Conservation (phyloP, 1,140 invertebrate species). For the Drosophila sulfurigaster region DNA sequence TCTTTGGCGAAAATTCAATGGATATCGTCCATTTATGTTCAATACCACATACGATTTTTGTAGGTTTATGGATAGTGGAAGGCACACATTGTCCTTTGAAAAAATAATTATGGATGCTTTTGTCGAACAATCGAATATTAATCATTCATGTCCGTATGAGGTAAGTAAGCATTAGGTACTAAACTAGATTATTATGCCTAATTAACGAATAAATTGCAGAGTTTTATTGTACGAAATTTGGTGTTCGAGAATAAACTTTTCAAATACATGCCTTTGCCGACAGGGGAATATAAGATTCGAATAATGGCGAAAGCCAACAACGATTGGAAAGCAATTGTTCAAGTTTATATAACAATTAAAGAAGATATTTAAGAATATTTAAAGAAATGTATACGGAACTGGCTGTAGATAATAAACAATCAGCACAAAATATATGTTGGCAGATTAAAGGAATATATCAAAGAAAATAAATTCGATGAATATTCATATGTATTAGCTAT, state of each 20-base stretch:
- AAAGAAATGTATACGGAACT: no score
- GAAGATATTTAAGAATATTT: neutral
- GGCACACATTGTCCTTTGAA: conserved; percentile 1
- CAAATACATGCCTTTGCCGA: conserved; percentile 16
- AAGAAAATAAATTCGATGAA: no score
- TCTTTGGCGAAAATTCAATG: conserved; percentile 34
- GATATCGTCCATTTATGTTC: conserved; percentile 42
- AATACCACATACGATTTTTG: conserved; percentile 40
- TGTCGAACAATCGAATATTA: conserved; percentile 6
- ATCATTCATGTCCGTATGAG: conserved; percentile 22
- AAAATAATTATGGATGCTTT: neutral
- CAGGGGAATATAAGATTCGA: conserved; percentile 50
- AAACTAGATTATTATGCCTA: neutral
- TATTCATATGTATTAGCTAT: no score
- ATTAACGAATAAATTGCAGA: neutral
- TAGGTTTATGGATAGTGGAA: conserved; percentile 3
- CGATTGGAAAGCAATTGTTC: conserved; percentile 36
- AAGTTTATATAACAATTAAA: neutral
- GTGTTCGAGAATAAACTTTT: conserved; percentile 26
- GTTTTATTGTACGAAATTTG: conserved; percentile 16
- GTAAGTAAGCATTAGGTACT: neutral
- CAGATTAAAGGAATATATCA: no score
- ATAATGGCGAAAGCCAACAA: conserved; percentile 31
- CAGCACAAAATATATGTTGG: no score
- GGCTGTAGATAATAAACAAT: no score